Base-by-base conservation (phyloP, 2,888 invertebrate species). In the Crioceris asparagi region DNA sequence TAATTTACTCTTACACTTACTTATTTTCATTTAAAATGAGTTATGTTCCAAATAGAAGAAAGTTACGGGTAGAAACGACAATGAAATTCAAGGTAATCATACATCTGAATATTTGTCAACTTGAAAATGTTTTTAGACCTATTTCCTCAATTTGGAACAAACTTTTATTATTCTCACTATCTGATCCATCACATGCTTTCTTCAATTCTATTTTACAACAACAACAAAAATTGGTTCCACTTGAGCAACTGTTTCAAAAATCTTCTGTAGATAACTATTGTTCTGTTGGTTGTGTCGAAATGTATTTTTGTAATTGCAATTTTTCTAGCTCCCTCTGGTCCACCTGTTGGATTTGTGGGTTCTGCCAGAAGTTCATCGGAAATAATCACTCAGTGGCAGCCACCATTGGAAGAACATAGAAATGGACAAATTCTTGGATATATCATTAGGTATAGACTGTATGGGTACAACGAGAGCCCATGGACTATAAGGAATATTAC, bases 381-480 rank as follows among this genome's bases (percentile, higher is more conserved):
- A 65, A 93, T 98, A 41, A 91, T 93, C 54, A 86, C 94, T 0
- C 93, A 93, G 58, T 97, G 96, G 96, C 91, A 91, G 59, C 88
- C 91, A 17, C 97, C 97, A 0, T 68, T 87, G 6, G 90, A 93
- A 56, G 91, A 94, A 57, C 87, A 92, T 55, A 78, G 91, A 52
- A 98, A 97, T 59, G 98, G 97, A 0, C 85, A 88, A 58, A 86
- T 98, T 47, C 66, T 90, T 10, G 97, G 97, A 12, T 98, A 93
- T 59, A 79, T 90, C 15, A 80, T 98, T 41, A 75, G 91, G 39
- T 97, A 93, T 65, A 77, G 91, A 34, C 71, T 96, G 2, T 83
- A 81, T 47, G 93, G 94, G 0, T 96, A 96, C 65, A 85, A 84
- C 49, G 83, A 85, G 51, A 85, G 87, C 49, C 90, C 91, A 0